Evolutionary conservation across 2,888 invertebrate genomes (phyloP), one percentile per base, ranked within the genome.

Genomic region (Gastracanthus pulcherrimus): DNA sequence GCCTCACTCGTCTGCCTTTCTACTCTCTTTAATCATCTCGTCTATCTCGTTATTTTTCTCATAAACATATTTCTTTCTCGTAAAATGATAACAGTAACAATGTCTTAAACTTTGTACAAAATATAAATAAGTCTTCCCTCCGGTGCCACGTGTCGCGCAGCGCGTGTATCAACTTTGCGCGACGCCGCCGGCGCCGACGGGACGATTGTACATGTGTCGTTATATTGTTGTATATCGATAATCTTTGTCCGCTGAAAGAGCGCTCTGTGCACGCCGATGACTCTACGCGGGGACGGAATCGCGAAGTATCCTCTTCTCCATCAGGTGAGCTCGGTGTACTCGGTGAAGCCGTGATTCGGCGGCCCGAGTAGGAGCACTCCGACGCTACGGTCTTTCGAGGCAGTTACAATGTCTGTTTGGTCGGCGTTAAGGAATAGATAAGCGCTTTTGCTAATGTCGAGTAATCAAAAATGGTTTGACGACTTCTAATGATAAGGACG

Each of bases 301-400:
- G 34, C 69, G 55, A 66, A 26, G 31, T 78, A n/a, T n/a, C n/a
- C n/a, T 62, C 41, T 51, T 58, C 62, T 79, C 75, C 83, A 88
- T 92, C 91, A 92, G 80, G 92, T 92, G 70, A 92, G 87, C 86
- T 92, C 92, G 81, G 91, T 90, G 86, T 92, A 92, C 81, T 92
- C 92, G 58, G 92, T 92, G 87, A 91, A 92, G 3, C 92, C 92
- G 84, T 92, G 92, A 87, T 91, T 92, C 48, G 92, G 93, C 31
- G 92, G 89, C 19, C 92, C 92, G 7, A 93, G 88, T 29, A 91
- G 88, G 48, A 92, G 87, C 31, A 93, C 88, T 26, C 92, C 93
- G 3, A 93, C 92, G 48, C 92, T 91, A 70, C 91, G 90, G 83
- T 93, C 92, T 85, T 91, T 92, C 34, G 92, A 92, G 45, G 92